Conservation (phyloP, 2,888 invertebrate genomes). For the Zygothrica quintamaculata region DNA sequence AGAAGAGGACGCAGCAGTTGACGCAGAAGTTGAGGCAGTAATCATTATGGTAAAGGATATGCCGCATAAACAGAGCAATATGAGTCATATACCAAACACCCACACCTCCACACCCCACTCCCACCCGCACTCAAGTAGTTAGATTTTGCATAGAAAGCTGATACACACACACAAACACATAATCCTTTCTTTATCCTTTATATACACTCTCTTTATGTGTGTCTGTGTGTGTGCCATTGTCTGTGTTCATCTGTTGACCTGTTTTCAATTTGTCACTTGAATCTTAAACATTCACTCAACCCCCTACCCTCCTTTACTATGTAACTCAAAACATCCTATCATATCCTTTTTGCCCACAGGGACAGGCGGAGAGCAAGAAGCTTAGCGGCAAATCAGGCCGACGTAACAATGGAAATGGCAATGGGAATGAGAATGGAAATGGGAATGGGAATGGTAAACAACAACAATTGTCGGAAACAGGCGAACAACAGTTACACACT, state of each 20-base stretch:
- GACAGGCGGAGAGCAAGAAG: conserved; percentile 85
- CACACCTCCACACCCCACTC: neutral
- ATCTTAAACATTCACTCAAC: conserved; percentile 22
- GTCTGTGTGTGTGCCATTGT: conserved; percentile 17
- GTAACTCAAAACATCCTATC: too few relatives aligned
- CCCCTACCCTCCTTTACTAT: conserved; percentile 16
- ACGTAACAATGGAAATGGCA: conserved; percentile 58
- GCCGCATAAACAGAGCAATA: conserved; percentile 17
- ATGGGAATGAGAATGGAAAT: conserved; percentile 52
- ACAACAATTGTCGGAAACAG: conserved; percentile 30
- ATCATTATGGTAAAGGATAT: conserved; percentile 65
- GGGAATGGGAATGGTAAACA: conserved; percentile 47
- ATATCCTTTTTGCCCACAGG: conserved; percentile 67
- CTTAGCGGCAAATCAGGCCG: conserved; percentile 62
- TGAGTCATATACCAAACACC: conserved; percentile 18
- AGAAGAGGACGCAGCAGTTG: conserved; percentile 67
- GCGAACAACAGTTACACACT: conserved; percentile 75
- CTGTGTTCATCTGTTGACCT: conserved; percentile 59
- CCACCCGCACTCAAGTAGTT: conserved; percentile 49
- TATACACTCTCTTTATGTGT: conserved; percentile 36
- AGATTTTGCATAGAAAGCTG: conserved; percentile 26
- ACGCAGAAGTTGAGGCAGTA: conserved; percentile 76
- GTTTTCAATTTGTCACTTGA: conserved; percentile 15
- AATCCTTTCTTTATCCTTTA: conserved; percentile 10
- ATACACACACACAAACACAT: neutral